Conservation (phyloP, 2,113 vertebrate genomes). For the Seriola dumerili region DNA sequence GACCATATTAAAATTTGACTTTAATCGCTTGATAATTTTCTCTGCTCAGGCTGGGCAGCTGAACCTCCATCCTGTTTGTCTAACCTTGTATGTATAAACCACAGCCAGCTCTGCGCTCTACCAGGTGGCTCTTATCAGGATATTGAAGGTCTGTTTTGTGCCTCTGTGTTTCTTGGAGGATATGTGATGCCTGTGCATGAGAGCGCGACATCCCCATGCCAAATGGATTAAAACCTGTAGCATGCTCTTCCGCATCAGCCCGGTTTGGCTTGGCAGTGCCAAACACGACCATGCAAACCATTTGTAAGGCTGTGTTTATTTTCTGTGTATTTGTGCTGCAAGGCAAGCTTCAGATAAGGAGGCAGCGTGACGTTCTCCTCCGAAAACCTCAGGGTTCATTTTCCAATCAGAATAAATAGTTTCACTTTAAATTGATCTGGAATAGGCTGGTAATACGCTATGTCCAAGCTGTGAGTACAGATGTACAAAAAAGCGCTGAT, state of each 20-base stretch:
- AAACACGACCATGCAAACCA: neutral
- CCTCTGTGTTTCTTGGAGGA: constrained; percentile 22
- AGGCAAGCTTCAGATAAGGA: constrained; percentile 23
- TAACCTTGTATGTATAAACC: neutral
- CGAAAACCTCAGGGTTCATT: neutral
- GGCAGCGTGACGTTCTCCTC: neutral
- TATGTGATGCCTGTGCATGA: constrained; percentile 12
- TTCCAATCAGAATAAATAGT: neutral
- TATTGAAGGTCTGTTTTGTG: neutral
- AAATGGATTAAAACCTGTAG: constrained; percentile 21
- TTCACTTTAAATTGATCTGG: neutral
- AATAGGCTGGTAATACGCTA: neutral
- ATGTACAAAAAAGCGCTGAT: neutral
- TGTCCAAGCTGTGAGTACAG: neutral
- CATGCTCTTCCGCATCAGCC: neutral
- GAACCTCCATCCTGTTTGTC: neutral
- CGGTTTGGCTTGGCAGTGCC: constrained; percentile 32
- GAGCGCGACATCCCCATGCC: neutral
- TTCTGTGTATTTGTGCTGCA: neutral
- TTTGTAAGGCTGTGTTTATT: neutral
- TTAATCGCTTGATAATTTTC: too few relatives aligned
- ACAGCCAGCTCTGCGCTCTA: too few relatives aligned
- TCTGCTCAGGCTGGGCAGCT: too few relatives aligned
- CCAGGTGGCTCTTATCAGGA: neutral
- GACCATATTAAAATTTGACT: too few relatives aligned